phyloP scores from a whole-genome alignment of 30 jellyfish, hydroid and myxozoan species.

The Aurelia coerulea region DNA sequence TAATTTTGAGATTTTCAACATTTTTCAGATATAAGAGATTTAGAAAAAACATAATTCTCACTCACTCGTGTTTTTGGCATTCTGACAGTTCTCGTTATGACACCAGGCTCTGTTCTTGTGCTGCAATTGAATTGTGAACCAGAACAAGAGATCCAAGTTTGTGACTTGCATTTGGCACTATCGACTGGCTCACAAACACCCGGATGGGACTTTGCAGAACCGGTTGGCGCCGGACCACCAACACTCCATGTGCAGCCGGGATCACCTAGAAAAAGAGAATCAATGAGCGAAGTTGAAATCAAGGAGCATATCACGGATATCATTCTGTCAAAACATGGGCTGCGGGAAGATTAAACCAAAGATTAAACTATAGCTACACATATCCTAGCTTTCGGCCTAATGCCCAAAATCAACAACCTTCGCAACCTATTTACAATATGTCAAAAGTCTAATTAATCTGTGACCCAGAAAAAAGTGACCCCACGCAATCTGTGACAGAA shows the following conservation, averaged over 20 bases:
- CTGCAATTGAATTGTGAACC: constrained; percentile 51
- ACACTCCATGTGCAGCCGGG: constrained; percentile 75
- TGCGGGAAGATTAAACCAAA: too few relatives aligned
- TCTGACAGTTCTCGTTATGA: constrained; percentile 17
- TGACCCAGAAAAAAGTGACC: too few relatives aligned
- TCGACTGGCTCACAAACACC: constrained; percentile 85
- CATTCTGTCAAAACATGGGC: too few relatives aligned
- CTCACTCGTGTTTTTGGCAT: constrained; percentile 31
- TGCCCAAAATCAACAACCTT: too few relatives aligned
- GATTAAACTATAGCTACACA: too few relatives aligned
- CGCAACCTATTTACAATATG: too few relatives aligned
- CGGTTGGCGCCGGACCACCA: constrained; percentile 21
- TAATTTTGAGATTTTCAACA: not conserved
- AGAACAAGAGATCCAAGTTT: constrained; percentile 63
- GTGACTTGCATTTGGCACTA: constrained; percentile 66
- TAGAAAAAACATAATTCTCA: not conserved
- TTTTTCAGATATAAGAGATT: too few relatives aligned
- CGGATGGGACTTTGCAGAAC: constrained; percentile 54
- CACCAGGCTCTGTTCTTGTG: constrained; percentile 40
- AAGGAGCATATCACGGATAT: too few relatives aligned
- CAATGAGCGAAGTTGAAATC: too few relatives aligned
- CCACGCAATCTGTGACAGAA: too few relatives aligned
- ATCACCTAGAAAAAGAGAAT: constrained; percentile 42
- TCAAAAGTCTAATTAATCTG: too few relatives aligned
- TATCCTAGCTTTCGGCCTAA: too few relatives aligned